Percentiles rank a stretch among this genome's conserved stretches.
Conservation (phyloP, 1,140 invertebrate genomes). For the Papilio helenus region DNA sequence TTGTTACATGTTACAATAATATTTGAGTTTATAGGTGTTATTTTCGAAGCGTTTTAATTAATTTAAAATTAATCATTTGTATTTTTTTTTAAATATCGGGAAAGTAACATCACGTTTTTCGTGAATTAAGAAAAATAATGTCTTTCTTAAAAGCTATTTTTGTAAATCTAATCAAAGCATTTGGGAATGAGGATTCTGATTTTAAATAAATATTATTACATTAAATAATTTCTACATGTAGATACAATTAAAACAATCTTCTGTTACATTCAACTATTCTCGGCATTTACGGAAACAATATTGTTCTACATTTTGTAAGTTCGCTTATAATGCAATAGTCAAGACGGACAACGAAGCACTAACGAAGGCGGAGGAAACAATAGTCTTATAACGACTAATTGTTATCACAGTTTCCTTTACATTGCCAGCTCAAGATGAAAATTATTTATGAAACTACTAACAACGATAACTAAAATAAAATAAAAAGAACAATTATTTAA, state of each 20-base stretch:
- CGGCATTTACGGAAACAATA: background rate
- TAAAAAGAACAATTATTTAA: no score
- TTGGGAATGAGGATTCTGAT: no score
- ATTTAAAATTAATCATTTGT: no score
- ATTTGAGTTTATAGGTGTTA: background rate
- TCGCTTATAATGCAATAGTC: slow-evolving; percentile 21
- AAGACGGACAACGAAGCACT: background rate
- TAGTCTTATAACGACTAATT: slow-evolving; percentile 8
- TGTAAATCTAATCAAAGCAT: no score
- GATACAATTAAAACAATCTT: background rate
- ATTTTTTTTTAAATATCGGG: no score
- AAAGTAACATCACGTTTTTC: no score
- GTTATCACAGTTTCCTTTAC: background rate
- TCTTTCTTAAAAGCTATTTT: no score
- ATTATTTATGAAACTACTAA: background rate
- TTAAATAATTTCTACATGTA: background rate
- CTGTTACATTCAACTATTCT: background rate
- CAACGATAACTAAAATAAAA: no score
- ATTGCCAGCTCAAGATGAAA: background rate
- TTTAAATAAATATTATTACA: no score
- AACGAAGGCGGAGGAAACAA: slow-evolving; percentile 6
- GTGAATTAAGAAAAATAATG: no score
- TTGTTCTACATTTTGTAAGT: background rate
- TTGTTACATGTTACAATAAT: background rate
- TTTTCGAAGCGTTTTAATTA: background rate